A percentile compares a stretch with the other conserved stretches of the same genome.
These are phyloP conservation scores for Netelia virgata DNA, from an alignment of 2,888 invertebrate genomes.

Conservation along the genomic window DNA sequence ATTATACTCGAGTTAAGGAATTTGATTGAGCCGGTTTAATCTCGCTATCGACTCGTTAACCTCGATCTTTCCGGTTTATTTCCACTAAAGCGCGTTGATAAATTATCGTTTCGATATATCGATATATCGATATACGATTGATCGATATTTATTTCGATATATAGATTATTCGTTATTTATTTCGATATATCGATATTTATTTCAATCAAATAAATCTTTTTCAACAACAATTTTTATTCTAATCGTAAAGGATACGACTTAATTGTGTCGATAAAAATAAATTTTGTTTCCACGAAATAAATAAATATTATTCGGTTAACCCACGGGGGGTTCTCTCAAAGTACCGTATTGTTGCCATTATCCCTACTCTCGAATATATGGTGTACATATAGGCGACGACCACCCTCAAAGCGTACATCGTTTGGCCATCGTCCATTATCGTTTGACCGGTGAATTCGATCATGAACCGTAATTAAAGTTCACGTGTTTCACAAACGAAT, in stretches of 20 bases:
- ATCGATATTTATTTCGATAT: no score
- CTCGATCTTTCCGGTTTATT: slow-evolving; percentile 29
- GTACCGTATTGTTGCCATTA: not conserved
- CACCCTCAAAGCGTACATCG: not conserved
- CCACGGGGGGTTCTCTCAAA: no score
- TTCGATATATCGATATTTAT: no score
- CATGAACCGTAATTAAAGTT: slow-evolving; percentile 30
- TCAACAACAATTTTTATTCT: no score
- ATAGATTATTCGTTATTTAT: not conserved
- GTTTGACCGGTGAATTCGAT: slow-evolving; percentile 40
- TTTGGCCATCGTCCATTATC: slow-evolving; percentile 6
- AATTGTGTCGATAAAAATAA: not conserved
- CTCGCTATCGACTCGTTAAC: slow-evolving; percentile 54
- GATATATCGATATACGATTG: no score
- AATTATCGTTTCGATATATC: no score
- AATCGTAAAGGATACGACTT: not conserved
- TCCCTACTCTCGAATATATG: not conserved
- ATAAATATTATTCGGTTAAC: not conserved
- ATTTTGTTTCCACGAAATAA: not conserved
- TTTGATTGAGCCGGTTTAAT: slow-evolving; percentile 64
- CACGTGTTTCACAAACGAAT: slow-evolving; percentile 16
- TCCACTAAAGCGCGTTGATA: no score
- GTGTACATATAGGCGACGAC: not conserved
- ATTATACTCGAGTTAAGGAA: slow-evolving; percentile 42
- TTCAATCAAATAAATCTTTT: no score